phyloP scores from a whole-genome alignment of 2,888 invertebrate species.

The Meiosimyza platycephala region DNA sequence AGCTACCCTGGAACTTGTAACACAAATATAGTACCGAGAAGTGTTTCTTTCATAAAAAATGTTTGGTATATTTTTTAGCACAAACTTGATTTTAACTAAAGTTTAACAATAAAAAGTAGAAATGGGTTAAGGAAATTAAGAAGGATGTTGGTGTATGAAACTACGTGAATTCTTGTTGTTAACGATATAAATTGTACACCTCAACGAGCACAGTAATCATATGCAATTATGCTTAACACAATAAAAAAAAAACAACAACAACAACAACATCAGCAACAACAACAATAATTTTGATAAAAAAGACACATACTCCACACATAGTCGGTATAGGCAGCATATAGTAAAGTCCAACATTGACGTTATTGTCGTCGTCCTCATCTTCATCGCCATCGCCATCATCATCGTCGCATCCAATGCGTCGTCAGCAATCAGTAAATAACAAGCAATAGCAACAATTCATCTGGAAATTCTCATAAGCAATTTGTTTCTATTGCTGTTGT shows the following conservation, averaged over 20 bases:
- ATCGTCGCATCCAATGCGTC: conserved; percentile 16
- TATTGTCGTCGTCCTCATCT: conserved; percentile 8
- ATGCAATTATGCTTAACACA: conserved; percentile 67
- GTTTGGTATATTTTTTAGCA: too few relatives aligned
- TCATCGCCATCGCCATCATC: conserved; percentile 25
- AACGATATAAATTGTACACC: conserved; percentile 62
- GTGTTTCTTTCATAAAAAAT: too few relatives aligned
- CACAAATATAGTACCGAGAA: too few relatives aligned
- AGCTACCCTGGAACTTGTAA: too few relatives aligned
- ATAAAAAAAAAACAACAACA: conserved; percentile 52
- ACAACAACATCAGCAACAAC: conserved; percentile 40
- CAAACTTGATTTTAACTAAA: too few relatives aligned
- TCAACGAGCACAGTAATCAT: conserved; percentile 67
- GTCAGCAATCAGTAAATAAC: conserved; percentile 44
- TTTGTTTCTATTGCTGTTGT: conserved; percentile 32
- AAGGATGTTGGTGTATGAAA: too few relatives aligned
- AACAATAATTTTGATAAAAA: conserved; percentile 45
- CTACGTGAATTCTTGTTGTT: not conserved
- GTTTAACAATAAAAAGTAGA: too few relatives aligned
- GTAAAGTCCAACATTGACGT: not conserved
- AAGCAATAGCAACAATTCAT: conserved; percentile 50
- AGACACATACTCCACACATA: conserved; percentile 40
- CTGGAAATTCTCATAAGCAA: conserved; percentile 50
- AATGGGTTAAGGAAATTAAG: too few relatives aligned
- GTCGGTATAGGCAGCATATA: conserved; percentile 5